phyloP scores from a whole-genome alignment of 2,888 invertebrate genomes.

The Standfussiana lucernea region DNA sequence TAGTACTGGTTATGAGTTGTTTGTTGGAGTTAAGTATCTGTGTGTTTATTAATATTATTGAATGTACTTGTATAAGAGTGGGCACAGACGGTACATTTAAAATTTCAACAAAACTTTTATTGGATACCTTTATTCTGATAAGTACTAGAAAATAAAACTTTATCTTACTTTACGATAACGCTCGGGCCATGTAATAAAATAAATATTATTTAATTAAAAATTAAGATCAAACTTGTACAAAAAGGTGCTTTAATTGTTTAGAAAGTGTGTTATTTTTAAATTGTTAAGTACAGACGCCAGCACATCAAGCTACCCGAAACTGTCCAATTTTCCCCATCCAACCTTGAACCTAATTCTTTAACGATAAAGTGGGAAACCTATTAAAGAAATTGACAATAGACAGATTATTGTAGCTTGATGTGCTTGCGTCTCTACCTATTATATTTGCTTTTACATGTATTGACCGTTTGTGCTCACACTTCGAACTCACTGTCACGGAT shows the following conservation, averaged over 20 bases:
- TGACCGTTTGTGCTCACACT: conserved; percentile 39
- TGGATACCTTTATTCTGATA: too few relatives aligned
- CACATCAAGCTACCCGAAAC: too few relatives aligned
- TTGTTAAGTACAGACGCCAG: not conserved
- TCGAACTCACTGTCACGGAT: conserved; percentile 58
- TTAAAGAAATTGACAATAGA: too few relatives aligned
- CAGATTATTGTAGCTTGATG: too few relatives aligned
- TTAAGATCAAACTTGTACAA: conserved; percentile 11
- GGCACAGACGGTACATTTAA: conserved; percentile 30
- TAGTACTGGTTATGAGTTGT: not conserved
- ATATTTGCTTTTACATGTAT: not conserved
- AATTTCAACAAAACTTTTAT: not conserved
- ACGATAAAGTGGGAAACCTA: too few relatives aligned
- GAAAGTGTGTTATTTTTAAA: not conserved
- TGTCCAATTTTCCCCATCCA: too few relatives aligned
- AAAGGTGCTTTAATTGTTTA: conserved; percentile 21
- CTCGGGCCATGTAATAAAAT: not conserved
- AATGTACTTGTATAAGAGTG: conserved; percentile 33
- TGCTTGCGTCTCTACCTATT: too few relatives aligned
- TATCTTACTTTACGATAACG: not conserved
- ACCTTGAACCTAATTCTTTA: too few relatives aligned
- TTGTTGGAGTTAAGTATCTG: conserved; percentile 24
- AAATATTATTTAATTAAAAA: conserved; percentile 12
- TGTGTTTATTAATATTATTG: conserved; percentile 47
- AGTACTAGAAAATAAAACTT: not conserved